Evolutionary conservation across 1,140 invertebrate genomes (phyloP).

Genomic region (Magallana angulata): DNA sequence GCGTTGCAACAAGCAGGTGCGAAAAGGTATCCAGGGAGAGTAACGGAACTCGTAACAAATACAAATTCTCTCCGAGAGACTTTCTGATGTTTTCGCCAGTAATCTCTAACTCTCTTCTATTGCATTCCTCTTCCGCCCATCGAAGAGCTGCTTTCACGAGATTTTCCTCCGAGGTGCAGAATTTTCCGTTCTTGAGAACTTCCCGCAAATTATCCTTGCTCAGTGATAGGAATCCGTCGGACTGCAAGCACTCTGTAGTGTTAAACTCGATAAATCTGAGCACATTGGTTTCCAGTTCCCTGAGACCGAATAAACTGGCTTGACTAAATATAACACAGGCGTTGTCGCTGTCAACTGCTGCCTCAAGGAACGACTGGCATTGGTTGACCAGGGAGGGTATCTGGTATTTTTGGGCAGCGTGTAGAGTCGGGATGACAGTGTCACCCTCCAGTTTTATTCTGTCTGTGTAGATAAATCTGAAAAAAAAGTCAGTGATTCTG

Average conservation of each 20-base stretch:
- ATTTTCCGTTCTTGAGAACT: slow-evolving; percentile 48
- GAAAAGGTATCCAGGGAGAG: slow-evolving; percentile 48
- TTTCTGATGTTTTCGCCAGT: slow-evolving; percentile 43
- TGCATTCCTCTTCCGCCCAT: slow-evolving; percentile 53
- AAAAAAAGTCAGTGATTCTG: not conserved
- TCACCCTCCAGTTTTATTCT: slow-evolving; percentile 47
- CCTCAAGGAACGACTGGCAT: slow-evolving; percentile 49
- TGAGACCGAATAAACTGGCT: slow-evolving; percentile 49
- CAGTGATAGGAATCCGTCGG: slow-evolving; percentile 42
- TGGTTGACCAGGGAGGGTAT: slow-evolving; percentile 41
- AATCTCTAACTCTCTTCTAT: not conserved
- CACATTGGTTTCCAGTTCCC: slow-evolving; percentile 34
- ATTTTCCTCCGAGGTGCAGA: slow-evolving; percentile 46
- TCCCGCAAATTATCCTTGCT: slow-evolving; percentile 43
- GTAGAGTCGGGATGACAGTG: slow-evolving; percentile 47
- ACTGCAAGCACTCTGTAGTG: slow-evolving; percentile 47
- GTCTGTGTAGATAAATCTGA: slow-evolving; percentile 56
- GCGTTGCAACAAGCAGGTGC: slow-evolving; percentile 42
- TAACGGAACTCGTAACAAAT: slow-evolving; percentile 39
- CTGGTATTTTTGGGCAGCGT: slow-evolving; percentile 53
- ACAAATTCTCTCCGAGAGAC: slow-evolving; percentile 44
- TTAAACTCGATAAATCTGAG: slow-evolving; percentile 52
- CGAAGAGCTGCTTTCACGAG: slow-evolving; percentile 44
- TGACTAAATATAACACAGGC: slow-evolving; percentile 53
- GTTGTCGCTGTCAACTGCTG: slow-evolving; percentile 47